These are phyloP conservation scores for Bufotes viridis DNA, from an alignment of 2,797 vertebrate genomes.

Conservation along the genomic window DNA sequence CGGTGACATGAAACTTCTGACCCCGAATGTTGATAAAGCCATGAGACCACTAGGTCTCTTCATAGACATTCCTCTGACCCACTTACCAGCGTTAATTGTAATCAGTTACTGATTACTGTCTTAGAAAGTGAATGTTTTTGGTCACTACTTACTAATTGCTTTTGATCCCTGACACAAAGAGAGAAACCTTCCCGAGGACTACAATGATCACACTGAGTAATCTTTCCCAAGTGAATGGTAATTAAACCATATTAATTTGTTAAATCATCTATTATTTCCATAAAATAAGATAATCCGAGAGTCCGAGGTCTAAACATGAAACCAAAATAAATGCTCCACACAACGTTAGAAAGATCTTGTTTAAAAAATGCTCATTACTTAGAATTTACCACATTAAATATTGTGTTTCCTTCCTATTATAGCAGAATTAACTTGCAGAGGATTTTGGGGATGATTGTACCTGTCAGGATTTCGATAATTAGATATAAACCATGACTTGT, in stretches of 20 bases:
- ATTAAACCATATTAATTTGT: not conserved
- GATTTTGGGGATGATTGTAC: not conserved
- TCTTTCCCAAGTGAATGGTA: not conserved
- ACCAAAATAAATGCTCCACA: not conserved
- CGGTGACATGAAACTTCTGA: conserved; percentile 2
- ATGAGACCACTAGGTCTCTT: not conserved
- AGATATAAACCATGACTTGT: not conserved
- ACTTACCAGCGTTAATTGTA: conserved; percentile 51
- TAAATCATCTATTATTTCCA: not conserved
- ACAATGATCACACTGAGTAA: not conserved
- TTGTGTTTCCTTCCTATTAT: not conserved
- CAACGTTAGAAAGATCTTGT: not conserved
- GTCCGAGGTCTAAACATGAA: not conserved
- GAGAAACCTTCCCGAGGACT: not conserved
- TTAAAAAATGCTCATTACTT: not conserved
- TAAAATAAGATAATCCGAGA: not conserved
- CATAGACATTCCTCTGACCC: conserved; percentile 36
- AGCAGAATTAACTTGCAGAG: not conserved
- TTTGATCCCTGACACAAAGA: conserved; percentile 36
- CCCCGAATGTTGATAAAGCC: conserved; percentile 14
- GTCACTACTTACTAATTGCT: conserved; percentile 53
- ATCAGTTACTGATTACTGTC: conserved; percentile 55
- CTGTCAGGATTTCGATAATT: not conserved
- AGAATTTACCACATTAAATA: not conserved
- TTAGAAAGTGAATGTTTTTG: conserved; percentile 53